phyloP scores from a whole-genome alignment of 2,113 vertebrate genomes.

The Dromas ardeola region DNA sequence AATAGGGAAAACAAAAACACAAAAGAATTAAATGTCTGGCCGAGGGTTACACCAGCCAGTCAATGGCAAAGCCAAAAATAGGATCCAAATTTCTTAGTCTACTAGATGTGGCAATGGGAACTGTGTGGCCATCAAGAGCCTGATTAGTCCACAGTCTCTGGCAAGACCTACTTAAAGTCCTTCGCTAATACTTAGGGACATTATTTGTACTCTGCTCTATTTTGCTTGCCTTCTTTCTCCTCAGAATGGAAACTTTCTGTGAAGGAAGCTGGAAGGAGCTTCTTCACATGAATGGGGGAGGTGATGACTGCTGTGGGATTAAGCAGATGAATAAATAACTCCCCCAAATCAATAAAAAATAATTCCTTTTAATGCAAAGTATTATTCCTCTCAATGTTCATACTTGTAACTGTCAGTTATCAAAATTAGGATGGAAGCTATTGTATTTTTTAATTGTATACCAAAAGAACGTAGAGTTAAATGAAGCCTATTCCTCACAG shows the following conservation, averaged over 20 bases:
- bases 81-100: conserved; percentile 22
- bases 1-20: conserved; percentile 22
- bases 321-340: neutral
- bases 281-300: neutral
- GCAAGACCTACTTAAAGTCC: neutral
- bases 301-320: neutral
- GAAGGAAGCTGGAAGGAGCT: neutral
- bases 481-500: neutral
- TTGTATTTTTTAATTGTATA: neutral
- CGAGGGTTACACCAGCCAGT: conserved; percentile 2
- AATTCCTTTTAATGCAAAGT: neutral
- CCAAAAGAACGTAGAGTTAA: neutral
- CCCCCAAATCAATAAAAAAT: neutral
- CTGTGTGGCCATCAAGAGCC: neutral
- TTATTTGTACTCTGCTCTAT: neutral
- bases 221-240: neutral
- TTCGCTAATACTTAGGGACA: neutral
- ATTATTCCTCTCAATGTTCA: neutral
- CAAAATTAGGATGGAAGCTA: neutral
- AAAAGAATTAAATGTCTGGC: conserved; percentile 25
- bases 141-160: neutral
- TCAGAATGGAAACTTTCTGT: neutral
- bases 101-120: neutral
- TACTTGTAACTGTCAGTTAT: neutral
- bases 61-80: conserved; percentile 25